These are phyloP conservation scores for Drosophila robusta DNA, from an alignment of 2,888 invertebrate species.

Conservation along the genomic window DNA sequence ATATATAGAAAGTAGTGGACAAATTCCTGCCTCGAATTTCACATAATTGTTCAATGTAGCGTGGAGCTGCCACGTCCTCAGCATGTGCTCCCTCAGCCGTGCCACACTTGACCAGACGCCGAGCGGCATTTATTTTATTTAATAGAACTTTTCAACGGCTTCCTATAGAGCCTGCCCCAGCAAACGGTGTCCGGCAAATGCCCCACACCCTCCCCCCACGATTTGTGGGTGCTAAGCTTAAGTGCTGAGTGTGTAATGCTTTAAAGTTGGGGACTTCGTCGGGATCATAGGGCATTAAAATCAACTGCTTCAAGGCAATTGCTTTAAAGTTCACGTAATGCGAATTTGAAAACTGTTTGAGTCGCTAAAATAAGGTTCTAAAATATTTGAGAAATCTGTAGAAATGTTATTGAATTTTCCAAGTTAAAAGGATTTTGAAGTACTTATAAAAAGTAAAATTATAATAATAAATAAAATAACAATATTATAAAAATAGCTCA, in stretches of 20 bases:
- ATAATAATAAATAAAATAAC: no score
- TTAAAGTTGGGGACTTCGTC: constrained; percentile 36
- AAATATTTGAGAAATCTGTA: neutral
- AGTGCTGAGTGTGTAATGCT: constrained; percentile 48
- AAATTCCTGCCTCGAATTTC: constrained; percentile 74
- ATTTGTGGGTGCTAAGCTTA: constrained; percentile 46
- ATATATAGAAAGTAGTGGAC: constrained; percentile 5
- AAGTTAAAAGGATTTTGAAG: neutral
- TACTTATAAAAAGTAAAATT: no score
- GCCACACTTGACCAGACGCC: constrained; percentile 60
- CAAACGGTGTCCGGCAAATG: constrained; percentile 19
- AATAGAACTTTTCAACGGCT: constrained; percentile 76
- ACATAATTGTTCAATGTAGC: constrained; percentile 80
- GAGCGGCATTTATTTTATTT: constrained; percentile 66
- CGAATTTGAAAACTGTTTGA: constrained; percentile 8
- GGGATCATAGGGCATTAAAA: constrained; percentile 7
- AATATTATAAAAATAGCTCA: no score
- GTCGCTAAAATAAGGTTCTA: neutral
- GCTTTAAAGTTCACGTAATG: constrained; percentile 32
- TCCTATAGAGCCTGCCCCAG: constrained; percentile 22
- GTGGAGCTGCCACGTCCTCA: constrained; percentile 72
- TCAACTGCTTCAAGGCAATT: constrained; percentile 45
- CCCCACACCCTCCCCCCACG: neutral
- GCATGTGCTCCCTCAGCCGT: constrained; percentile 44
- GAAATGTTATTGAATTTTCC: neutral